Evolutionary conservation across 2,113 vertebrate genomes (phyloP).

Genomic region (Shinisaurus crocodilurus): DNA sequence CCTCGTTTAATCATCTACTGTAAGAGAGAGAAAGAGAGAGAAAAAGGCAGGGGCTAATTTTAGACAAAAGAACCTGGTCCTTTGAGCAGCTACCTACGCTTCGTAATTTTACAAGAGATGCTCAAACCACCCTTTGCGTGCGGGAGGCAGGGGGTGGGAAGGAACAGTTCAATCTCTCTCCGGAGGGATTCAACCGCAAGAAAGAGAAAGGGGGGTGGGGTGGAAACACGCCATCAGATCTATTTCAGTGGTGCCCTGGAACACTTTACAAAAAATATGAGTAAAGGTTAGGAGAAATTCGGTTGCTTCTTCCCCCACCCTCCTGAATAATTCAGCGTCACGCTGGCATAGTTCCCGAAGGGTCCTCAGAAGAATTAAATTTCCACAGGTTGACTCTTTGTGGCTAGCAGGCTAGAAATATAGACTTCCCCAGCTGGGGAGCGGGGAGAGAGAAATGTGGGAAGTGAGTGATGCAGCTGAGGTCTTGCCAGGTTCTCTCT

Average conservation of each 20-base stretch:
- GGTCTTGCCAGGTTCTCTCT: slow-evolving; percentile 45
- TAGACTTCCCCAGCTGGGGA: background rate
- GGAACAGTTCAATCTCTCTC: slow-evolving; percentile 50
- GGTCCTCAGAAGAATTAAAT: slow-evolving; percentile 37
- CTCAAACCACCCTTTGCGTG: slow-evolving; percentile 43
- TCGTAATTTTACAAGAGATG: slow-evolving; percentile 27
- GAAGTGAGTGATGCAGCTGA: too few relatives aligned
- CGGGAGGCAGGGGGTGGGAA: background rate
- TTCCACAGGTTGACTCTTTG: slow-evolving; percentile 43
- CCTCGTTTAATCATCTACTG: slow-evolving; percentile 67
- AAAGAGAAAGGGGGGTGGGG: background rate
- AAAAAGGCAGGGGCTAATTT: slow-evolving; percentile 53
- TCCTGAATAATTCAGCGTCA: slow-evolving; percentile 70
- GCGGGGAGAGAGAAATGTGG: slow-evolving; percentile 45
- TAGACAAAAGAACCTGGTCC: slow-evolving; percentile 44
- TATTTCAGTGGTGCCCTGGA: slow-evolving; percentile 59
- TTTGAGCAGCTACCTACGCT: slow-evolving; percentile 21
- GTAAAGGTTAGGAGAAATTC: slow-evolving; percentile 62
- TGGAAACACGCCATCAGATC: slow-evolving; percentile 48
- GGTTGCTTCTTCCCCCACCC: background rate
- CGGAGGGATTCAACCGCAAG: slow-evolving; percentile 46
- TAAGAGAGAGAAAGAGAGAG: background rate
- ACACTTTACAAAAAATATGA: slow-evolving; percentile 67
- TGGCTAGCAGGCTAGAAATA: slow-evolving; percentile 62
- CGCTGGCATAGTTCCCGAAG: background rate